Conservation (phyloP, 1,140 invertebrate genomes). For the Capitella teleta region DNA sequence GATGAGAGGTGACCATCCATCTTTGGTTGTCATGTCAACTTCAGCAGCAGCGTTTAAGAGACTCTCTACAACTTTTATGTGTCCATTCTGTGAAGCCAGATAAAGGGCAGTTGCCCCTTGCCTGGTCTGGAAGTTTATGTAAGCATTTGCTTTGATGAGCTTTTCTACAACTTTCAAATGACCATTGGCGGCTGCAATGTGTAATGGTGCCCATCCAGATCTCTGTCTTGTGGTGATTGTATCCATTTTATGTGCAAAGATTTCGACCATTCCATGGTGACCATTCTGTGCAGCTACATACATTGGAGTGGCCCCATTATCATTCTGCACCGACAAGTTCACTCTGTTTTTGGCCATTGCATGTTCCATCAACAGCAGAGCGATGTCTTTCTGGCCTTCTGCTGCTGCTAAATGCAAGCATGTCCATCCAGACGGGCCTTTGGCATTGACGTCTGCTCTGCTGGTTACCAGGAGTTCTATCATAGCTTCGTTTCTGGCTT, state of each 20-base stretch:
- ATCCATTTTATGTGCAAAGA: conserved; percentile 3
- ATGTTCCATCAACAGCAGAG: background rate
- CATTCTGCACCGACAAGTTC: conserved; percentile 3
- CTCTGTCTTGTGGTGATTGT: conserved; percentile 1
- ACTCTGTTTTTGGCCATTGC: too few relatives aligned
- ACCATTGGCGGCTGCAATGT: conserved; percentile 9
- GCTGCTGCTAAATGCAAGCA: conserved; percentile 6
- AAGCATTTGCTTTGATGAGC: conserved; percentile 4
- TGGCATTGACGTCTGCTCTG: conserved; percentile 8
- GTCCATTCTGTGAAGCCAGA: conserved; percentile 9
- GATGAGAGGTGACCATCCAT: conserved; percentile 9
- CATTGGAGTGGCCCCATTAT: conserved; percentile 5
- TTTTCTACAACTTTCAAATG: conserved; percentile 2
- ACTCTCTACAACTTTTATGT: background rate
- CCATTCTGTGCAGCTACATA: conserved; percentile 10
- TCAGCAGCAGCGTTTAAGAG: conserved; percentile 1
- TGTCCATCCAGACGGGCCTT: conserved; percentile 5
- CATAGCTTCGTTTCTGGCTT: conserved; percentile 1
- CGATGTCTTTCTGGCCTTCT: conserved; percentile 5
- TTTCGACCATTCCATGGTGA: conserved; percentile 5
- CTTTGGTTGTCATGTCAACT: background rate
- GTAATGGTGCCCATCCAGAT: conserved; percentile 8
- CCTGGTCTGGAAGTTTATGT: conserved; percentile 9
- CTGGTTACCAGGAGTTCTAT: conserved; percentile 1
- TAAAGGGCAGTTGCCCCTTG: conserved; percentile 7